Evolutionary conservation across 2,113 vertebrate genomes (phyloP).

Genomic region (Notarius lentiginosus): DNA sequence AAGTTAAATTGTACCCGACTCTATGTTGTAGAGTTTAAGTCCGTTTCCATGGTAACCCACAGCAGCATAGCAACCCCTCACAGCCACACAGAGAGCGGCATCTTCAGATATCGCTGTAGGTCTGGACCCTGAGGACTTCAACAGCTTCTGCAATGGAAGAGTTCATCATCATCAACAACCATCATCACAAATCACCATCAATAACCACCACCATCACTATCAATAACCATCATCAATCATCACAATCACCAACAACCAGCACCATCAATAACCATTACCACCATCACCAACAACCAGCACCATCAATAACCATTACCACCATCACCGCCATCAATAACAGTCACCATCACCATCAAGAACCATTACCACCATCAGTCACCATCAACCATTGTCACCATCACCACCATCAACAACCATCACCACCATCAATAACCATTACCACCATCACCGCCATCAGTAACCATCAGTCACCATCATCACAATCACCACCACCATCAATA

Average conservation of each 20-base stretch:
- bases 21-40: conserved; percentile 71
- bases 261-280: neutral
- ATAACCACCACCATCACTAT: too few relatives aligned
- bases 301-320: neutral
- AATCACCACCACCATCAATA: neutral
- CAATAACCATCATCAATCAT: neutral
- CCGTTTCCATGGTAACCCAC: conserved; percentile 78
- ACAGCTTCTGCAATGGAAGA: conserved; percentile 31
- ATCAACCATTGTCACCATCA: too few relatives aligned
- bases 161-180: neutral
- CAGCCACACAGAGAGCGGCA: conserved; percentile 76
- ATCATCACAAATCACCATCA: too few relatives aligned
- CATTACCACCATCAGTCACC: neutral
- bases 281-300: neutral
- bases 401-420: neutral
- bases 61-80: conserved; percentile 64
- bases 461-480: neutral
- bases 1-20: conserved; percentile 66
- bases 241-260: neutral
- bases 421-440: neutral
- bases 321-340: neutral
- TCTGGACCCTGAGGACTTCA: conserved; percentile 46
- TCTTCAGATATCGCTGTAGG: conserved; percentile 31
- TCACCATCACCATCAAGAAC: neutral
- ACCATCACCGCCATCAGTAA: neutral